phyloP scores from a whole-genome alignment of 2,888 invertebrate genomes.

The Oscheius onirici region DNA sequence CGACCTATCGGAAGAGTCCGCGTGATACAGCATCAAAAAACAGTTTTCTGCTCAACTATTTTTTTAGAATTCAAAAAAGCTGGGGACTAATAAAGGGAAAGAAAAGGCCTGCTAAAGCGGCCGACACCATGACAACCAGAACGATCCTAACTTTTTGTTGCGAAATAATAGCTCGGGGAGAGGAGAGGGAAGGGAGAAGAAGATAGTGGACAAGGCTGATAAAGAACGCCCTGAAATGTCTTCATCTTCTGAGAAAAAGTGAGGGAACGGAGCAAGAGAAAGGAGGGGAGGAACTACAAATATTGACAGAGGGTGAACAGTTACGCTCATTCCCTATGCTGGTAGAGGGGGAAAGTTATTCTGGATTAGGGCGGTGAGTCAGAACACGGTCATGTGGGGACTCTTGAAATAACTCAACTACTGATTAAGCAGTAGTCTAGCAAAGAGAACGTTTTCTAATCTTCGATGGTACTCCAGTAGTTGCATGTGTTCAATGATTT shows the following conservation, averaged over 20 bases:
- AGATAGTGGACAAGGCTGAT: constrained; percentile 11
- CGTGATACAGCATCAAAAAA: background rate
- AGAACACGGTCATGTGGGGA: too few relatives aligned
- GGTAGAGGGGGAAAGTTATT: background rate
- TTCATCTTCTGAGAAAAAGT: background rate
- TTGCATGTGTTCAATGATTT: too few relatives aligned
- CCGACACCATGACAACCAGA: constrained; percentile 11
- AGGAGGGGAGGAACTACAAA: constrained; percentile 7
- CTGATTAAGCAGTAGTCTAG: too few relatives aligned
- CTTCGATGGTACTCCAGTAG: too few relatives aligned
- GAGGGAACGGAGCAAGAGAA: background rate
- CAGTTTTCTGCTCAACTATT: background rate
- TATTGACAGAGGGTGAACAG: background rate
- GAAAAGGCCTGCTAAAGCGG: background rate
- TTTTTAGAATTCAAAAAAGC: background rate
- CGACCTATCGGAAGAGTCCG: background rate
- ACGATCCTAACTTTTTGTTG: background rate
- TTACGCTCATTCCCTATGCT: background rate
- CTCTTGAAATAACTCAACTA: too few relatives aligned
- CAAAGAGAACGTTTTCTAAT: too few relatives aligned
- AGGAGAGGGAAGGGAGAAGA: background rate
- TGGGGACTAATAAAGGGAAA: background rate
- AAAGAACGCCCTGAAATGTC: background rate
- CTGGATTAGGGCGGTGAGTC: too few relatives aligned
- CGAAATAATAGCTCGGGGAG: background rate